Percentiles rank a stretch among this genome's conserved stretches.
Evolutionary conservation across 2,797 vertebrate species (phyloP).

Genomic region (Protonibea diacanthus): DNA sequence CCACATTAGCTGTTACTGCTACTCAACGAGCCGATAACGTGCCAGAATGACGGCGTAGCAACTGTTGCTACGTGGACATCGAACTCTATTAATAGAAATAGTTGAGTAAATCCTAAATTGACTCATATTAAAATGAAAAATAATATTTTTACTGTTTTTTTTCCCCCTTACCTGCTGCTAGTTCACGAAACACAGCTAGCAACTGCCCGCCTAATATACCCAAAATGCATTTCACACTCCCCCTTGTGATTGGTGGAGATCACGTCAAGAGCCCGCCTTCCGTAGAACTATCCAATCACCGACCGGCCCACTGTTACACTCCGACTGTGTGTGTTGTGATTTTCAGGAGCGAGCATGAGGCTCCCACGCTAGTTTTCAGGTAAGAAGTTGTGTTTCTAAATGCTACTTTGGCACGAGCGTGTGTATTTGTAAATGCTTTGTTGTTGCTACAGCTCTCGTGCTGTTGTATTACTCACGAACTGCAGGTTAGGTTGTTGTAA

Average conservation of each 20-base stretch:
- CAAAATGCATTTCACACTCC: slow-evolving; percentile 57
- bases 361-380: not conserved
- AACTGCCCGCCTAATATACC: not conserved
- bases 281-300: slow-evolving; percentile 50
- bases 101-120: not conserved
- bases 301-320: not conserved
- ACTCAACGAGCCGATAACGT: not conserved
- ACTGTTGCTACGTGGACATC: accelerated
- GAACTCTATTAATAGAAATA: no score
- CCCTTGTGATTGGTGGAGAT: slow-evolving; percentile 52
- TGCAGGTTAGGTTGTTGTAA: not conserved
- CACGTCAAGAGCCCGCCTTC: slow-evolving; percentile 23
- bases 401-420: not conserved
- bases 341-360: not conserved
- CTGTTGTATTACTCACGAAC: accelerated
- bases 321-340: not conserved
- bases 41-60: not conserved
- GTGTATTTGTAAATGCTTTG: not conserved
- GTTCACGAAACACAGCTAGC: not conserved
- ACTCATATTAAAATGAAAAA: not conserved
- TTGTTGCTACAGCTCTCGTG: accelerated
- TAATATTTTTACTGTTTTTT: not conserved
- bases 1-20: not conserved
- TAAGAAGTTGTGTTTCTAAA: slow-evolving; percentile 13
- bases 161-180: slow-evolving; percentile 22